Base-by-base conservation (phyloP, 1,140 invertebrate species). In the Doryteuthis pealeii region DNA sequence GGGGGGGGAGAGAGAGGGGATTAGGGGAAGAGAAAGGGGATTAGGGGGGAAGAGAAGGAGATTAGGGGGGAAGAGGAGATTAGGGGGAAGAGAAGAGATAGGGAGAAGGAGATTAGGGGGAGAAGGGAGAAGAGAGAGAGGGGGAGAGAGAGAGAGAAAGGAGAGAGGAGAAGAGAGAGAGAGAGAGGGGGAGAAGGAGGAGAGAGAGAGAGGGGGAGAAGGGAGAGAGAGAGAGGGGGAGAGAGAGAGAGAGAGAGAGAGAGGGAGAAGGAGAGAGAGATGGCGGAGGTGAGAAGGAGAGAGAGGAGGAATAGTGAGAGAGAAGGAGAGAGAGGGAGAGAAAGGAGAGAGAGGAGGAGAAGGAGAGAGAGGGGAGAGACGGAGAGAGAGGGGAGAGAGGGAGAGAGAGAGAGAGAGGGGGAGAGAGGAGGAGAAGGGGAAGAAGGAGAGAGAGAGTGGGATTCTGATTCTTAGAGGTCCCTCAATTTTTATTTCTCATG, bases 191-290 rank as follows among this genome's bases (percentile, higher is more conserved):
- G n/a, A n/a, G n/a, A n/a, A n/a, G 4, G 3, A 62, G 28, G 58
- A 15, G 4, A 62, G 5, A 62, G 15, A 62, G 15, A 62, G 15
- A 62, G 15, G 15, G 15, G 15, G 15, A 62, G 58, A 5, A 62
- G 15, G 28, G 28, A 15, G 15, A 62, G 58, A 15, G 58, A 62
- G 58, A 62, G 15, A 62, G 4, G 15, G 58, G 15, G 28, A 62
- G 58, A 62, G 28, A 62, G 58, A 30, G 28, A 62, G 58, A 62
- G 58, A 62, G 58, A 62, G 58, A 62, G 58, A 62, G 58, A 62
- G 58, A 62, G 58, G 15, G 28, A 62, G 58, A 62, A 15, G 15
- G 58, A 30, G 28, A 62, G 58, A 62, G 58, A 62, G 58, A 62
- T 3, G 15, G 28, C 2, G 28, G 15, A 15, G 15, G 28, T 5